phyloP scores from a whole-genome alignment of 53 echinoderm and acorn worm species.

The Paracentrotus lividus region DNA sequence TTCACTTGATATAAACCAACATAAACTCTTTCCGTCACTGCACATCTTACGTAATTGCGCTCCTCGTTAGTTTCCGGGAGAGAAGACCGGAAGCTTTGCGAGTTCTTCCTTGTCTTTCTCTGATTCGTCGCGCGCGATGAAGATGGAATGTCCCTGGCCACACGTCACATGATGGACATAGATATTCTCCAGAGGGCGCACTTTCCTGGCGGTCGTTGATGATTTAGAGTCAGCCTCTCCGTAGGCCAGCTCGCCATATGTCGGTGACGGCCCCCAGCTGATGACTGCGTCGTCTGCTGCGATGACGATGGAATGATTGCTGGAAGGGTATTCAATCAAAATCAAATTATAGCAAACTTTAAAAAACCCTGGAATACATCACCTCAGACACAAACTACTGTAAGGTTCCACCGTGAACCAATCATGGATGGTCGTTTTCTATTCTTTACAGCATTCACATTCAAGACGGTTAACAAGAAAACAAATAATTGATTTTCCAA shows the following conservation, averaged over 20 bases:
- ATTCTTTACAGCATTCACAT: too few species aligned
- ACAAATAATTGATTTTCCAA: too few species aligned
- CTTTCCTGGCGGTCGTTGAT: slow-evolving; percentile 88
- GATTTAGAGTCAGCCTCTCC: slow-evolving; percentile 89
- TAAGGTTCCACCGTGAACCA: too few species aligned
- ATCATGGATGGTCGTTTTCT: too few species aligned
- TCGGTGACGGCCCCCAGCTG: slow-evolving; percentile 98
- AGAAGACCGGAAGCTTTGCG: slow-evolving; percentile 81
- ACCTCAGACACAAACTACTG: too few species aligned
- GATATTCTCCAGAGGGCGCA: slow-evolving; percentile 82
- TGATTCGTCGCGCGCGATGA: slow-evolving; percentile 86
- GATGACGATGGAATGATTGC: slow-evolving; percentile 92
- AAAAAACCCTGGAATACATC: too few species aligned
- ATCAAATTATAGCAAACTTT: too few species aligned
- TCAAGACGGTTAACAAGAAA: too few species aligned
- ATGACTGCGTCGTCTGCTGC: slow-evolving; percentile 94
- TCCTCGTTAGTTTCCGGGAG: slow-evolving; percentile 71
- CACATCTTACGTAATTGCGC: neutral
- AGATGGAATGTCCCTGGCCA: slow-evolving; percentile 89
- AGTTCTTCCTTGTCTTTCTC: slow-evolving; percentile 84
- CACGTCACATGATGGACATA: slow-evolving; percentile 83
- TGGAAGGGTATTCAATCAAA: too few species aligned
- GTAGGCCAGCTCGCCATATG: slow-evolving; percentile 96
- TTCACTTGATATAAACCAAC: slow-evolving; percentile 14
- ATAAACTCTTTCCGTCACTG: neutral